Evolutionary conservation across 2,888 invertebrate genomes (phyloP).

Genomic region (Meloe dianella): DNA sequence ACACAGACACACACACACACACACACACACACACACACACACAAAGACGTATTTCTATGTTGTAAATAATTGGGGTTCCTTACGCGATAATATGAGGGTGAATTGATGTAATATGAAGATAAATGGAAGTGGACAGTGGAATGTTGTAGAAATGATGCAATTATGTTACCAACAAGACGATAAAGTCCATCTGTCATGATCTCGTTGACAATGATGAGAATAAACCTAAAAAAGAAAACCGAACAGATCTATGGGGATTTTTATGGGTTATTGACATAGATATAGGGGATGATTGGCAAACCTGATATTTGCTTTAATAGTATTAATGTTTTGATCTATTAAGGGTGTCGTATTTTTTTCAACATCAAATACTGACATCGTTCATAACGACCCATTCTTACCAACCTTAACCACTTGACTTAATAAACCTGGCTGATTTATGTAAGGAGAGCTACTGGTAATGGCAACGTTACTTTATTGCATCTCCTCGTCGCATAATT

Average conservation of each 20-base stretch:
- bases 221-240: neutral
- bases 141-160: constrained; percentile 17
- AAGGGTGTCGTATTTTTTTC: neutral
- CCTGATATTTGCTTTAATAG: neutral
- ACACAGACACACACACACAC: too few species aligned
- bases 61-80: constrained; percentile 20
- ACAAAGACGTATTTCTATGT: neutral
- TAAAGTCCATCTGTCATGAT: constrained; percentile 15
- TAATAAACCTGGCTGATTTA: constrained; percentile 58
- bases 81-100: constrained; percentile 9
- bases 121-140: constrained; percentile 19
- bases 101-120: constrained; percentile 22
- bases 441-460: constrained; percentile 57
- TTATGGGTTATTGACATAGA: neutral
- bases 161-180: constrained; percentile 15
- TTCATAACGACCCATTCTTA: constrained; percentile 43
- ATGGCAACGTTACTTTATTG: constrained; percentile 58
- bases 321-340: neutral
- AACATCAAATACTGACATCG: constrained; percentile 23
- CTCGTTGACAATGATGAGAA: neutral
- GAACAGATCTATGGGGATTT: neutral
- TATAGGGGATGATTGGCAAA: constrained; percentile 2
- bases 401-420: constrained; percentile 57
- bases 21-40: too few species aligned
- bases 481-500: constrained; percentile 37